Conservation (phyloP, 2,797 vertebrate species). For the Pogonophryne albipinna region DNA sequence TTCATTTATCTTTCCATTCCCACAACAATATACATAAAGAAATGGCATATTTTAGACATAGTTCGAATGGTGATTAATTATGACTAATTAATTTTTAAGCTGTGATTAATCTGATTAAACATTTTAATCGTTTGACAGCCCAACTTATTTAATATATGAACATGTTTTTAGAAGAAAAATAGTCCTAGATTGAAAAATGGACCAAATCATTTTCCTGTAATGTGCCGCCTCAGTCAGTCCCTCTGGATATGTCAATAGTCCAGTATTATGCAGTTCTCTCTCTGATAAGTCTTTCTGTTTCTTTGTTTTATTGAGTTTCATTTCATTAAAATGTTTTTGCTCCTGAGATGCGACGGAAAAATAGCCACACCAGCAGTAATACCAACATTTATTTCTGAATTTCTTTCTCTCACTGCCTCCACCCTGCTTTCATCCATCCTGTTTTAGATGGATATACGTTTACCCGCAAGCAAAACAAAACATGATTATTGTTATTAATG, state of each 20-base stretch:
- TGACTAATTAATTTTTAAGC: too few relatives aligned
- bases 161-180: too few relatives aligned
- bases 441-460: constrained; percentile 57
- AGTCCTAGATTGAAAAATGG: too few relatives aligned
- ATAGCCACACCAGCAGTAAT: not conserved
- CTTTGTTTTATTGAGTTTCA: constrained; percentile 19
- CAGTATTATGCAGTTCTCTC: not conserved
- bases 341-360: not conserved
- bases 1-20: too few relatives aligned
- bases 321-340: constrained; percentile 21
- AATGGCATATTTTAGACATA: too few relatives aligned
- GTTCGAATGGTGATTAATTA: too few relatives aligned
- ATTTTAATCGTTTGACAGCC: too few relatives aligned
- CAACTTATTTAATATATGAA: too few relatives aligned
- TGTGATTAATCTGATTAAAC: too few relatives aligned
- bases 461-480: constrained; percentile 45
- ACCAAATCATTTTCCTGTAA: too few relatives aligned
- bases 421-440: constrained; percentile 31
- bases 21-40: too few relatives aligned
- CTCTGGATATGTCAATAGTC: not conserved
- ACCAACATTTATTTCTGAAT: constrained; percentile 4
- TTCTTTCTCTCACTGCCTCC: constrained; percentile 1
- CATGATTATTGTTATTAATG: constrained; percentile 54
- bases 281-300: constrained; percentile 8
- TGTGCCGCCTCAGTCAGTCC: not conserved